Conservation (phyloP, 37 sponge, comb jelly and placozoan species). For the Oopsacas minuta region DNA sequence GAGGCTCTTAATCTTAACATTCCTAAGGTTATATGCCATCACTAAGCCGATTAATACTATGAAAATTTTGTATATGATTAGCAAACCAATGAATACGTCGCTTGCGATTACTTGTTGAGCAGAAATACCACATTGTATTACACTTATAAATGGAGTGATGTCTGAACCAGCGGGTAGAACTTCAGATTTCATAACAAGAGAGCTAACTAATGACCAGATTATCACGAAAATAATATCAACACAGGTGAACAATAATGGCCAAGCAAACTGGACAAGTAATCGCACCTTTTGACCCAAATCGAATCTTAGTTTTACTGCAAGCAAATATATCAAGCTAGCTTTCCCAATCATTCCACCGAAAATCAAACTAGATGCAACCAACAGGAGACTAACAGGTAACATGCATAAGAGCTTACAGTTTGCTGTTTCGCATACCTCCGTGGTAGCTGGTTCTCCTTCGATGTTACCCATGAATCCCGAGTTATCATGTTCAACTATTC, state of each 20-base stretch:
- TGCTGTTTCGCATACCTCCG: not conserved
- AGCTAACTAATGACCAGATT: not conserved
- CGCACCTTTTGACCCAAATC: not conserved
- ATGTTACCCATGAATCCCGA: not conserved
- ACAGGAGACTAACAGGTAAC: not conserved
- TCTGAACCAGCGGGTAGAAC: not conserved
- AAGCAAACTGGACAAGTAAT: not conserved
- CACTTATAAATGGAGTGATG: not conserved
- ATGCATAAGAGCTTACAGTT: not conserved
- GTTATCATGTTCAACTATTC: not conserved
- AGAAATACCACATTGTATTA: not conserved
- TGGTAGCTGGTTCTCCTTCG: not conserved
- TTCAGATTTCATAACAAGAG: not conserved
- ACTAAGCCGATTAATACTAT: not conserved
- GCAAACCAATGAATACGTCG: not conserved
- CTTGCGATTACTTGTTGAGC: not conserved
- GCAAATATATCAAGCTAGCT: not conserved
- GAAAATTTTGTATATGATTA: not conserved
- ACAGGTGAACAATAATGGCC: not conserved
- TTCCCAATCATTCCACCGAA: conserved; percentile 17
- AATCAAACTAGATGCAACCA: not conserved
- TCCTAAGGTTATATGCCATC: conserved; percentile 7
- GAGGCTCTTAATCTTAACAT: not conserved
- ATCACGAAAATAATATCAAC: not conserved
- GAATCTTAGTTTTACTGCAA: not conserved